Conservation (phyloP, 1,140 invertebrate species). For the Leguminivora glycinivorella region DNA sequence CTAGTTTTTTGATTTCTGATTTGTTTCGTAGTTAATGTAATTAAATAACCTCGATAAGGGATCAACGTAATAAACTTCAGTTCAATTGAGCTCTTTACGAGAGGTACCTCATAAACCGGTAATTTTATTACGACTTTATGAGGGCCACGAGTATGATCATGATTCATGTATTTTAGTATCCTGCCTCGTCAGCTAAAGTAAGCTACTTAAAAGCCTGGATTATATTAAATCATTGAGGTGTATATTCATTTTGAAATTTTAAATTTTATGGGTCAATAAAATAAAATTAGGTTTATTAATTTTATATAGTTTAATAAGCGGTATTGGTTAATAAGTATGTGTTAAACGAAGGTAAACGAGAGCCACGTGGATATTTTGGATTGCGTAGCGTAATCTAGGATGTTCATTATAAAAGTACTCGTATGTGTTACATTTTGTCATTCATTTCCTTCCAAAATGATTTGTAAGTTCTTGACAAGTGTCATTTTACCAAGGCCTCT, state of each 20-base stretch:
- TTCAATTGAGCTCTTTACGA: conserved; percentile 1
- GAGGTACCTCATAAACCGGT: not conserved
- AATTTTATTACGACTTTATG: not conserved
- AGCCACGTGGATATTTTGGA: not conserved
- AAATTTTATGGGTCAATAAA: conserved; percentile 17
- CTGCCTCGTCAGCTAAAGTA: not conserved
- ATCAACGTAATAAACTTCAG: not conserved
- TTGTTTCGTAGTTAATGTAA: not conserved
- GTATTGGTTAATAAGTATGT: not conserved
- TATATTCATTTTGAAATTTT: not conserved
- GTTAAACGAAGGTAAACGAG: not conserved
- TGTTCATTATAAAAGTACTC: not conserved
- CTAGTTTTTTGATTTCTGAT: not conserved
- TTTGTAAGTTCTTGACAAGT: no score
- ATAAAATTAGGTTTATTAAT: conserved; percentile 7
- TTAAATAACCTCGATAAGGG: not conserved
- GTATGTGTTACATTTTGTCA: no score
- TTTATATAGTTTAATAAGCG: not conserved
- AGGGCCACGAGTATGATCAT: not conserved
- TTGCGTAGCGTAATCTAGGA: not conserved
- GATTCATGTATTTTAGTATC: not conserved
- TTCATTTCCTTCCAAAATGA: no score
- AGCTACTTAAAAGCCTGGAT: conserved; percentile 7
- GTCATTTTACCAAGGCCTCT: no score
- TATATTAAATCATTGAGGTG: not conserved